Evolutionary conservation across 2,797 vertebrate genomes (phyloP).

Genomic region (Gymnothorax reevesii): DNA sequence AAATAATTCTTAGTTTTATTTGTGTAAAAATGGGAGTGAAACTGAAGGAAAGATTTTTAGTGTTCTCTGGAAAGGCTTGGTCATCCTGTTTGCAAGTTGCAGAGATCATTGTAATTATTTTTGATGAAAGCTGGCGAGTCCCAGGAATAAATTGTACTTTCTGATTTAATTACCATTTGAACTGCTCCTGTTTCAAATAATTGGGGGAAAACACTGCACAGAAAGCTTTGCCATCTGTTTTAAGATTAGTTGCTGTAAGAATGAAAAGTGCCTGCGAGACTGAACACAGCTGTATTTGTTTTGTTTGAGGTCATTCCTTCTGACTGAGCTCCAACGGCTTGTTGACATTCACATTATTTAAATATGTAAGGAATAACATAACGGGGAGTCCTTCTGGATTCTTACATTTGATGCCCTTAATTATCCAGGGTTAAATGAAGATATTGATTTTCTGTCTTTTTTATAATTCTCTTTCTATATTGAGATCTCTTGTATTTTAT

Average conservation of each 20-base stretch:
- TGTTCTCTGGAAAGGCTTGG: background rate
- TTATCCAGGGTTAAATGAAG: too few species aligned
- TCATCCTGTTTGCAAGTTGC: too few species aligned
- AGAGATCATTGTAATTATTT: too few species aligned
- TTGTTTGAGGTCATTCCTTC: background rate
- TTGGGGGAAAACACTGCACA: background rate
- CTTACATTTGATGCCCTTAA: too few species aligned
- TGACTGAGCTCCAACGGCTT: background rate
- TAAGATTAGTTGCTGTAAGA: background rate
- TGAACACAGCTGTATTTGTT: background rate
- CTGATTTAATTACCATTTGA: background rate
- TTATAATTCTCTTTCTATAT: too few species aligned
- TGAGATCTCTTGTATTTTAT: too few species aligned
- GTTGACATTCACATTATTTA: background rate
- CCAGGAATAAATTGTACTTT: background rate
- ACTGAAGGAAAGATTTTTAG: background rate
- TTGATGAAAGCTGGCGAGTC: background rate
- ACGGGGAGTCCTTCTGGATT: too few species aligned
- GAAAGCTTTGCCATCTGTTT: background rate
- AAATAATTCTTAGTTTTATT: background rate
- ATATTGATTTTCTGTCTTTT: too few species aligned
- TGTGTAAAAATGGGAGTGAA: background rate
- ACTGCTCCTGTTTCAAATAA: background rate
- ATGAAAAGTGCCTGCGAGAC: background rate
- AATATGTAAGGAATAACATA: background rate